Conservation (phyloP, 92 coral and sea anemone genomes). For the Bergia puertoricense region DNA sequence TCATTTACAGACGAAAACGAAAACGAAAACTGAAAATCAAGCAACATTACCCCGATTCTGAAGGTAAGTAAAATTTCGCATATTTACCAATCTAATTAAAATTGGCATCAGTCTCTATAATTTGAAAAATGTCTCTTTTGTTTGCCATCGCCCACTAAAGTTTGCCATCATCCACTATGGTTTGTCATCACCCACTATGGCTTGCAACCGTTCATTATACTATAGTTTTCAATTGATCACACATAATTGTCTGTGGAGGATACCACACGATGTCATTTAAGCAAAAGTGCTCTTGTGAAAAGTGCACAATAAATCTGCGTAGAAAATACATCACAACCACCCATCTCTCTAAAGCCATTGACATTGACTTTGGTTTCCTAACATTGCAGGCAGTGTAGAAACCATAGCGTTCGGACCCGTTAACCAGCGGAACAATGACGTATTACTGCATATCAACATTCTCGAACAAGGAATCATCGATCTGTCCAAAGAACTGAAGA, state of each 20-base stretch:
- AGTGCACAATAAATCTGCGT: neutral
- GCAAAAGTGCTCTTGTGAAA: too few relatives aligned
- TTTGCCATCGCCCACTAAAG: too few relatives aligned
- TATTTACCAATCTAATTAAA: neutral
- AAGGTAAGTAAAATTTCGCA: neutral
- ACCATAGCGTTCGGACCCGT: neutral
- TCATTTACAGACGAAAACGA: slow-evolving; percentile 15
- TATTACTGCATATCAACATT: slow-evolving; percentile 5
- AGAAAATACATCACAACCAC: neutral
- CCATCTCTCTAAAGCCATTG: neutral
- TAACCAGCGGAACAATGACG: neutral
- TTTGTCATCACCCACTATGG: too few relatives aligned
- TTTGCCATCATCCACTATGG: too few relatives aligned
- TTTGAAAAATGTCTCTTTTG: too few relatives aligned
- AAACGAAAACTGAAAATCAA: neutral
- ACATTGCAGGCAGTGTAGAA: neutral
- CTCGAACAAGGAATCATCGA: slow-evolving; percentile 19
- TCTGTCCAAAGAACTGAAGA: slow-evolving; percentile 4
- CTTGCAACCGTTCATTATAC: too few relatives aligned
- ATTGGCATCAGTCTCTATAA: too few relatives aligned
- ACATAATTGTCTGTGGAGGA: too few relatives aligned
- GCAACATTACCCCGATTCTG: neutral
- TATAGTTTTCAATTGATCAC: too few relatives aligned
- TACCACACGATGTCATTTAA: too few relatives aligned
- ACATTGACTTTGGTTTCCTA: neutral